Base-by-base conservation (phyloP, 2,797 vertebrate species). In the Cheirogaleus major region DNA sequence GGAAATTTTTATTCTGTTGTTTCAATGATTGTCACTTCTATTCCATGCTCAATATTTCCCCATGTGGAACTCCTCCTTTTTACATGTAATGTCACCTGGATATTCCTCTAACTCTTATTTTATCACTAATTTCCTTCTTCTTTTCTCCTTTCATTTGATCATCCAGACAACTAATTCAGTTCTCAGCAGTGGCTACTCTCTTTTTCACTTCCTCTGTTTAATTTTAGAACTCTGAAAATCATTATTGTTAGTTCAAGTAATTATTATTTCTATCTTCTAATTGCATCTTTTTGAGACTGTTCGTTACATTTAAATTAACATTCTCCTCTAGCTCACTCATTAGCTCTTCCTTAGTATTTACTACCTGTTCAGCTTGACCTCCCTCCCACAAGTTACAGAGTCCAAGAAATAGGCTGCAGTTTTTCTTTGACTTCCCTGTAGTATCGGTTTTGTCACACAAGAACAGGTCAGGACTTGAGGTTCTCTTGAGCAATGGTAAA, bases 201-300 rank as follows among this genome's bases (percentile, higher is more conserved):
- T 63, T 85, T 76, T 69, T 89, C 52, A 67, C 12, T 45, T 72
- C n/a, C 8, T 50, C 41, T 82, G 7, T 75, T 91, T 93, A 35
- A 86, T 80, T 95, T 95, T 84, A 85, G 73, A 91, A 41, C 79
- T 52, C 23, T 75, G 84, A 80, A 94, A 93, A 94, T 80, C 27
- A 55, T 72, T 87, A 55, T 73, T 80, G 48, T 65, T 94, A 65
- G 8, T 83, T 72, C 59, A 78, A 32, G n/a, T 95, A 81, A 86
- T 91, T 97, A 93, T 79, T 91, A 72, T 84, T 97, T 94, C 81
- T 89, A 69, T 86, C 95, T 94, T 92, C 38, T 91, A 81, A 96
- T 80, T 73, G 30, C 38, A 75, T 41, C 43, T 76, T 30, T 80
- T 95, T 72, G 59, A 69, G 89, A 94, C 57, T 50, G 14, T 38